Conservation (phyloP, 2,888 invertebrate genomes). For the Atrina japonica region DNA sequence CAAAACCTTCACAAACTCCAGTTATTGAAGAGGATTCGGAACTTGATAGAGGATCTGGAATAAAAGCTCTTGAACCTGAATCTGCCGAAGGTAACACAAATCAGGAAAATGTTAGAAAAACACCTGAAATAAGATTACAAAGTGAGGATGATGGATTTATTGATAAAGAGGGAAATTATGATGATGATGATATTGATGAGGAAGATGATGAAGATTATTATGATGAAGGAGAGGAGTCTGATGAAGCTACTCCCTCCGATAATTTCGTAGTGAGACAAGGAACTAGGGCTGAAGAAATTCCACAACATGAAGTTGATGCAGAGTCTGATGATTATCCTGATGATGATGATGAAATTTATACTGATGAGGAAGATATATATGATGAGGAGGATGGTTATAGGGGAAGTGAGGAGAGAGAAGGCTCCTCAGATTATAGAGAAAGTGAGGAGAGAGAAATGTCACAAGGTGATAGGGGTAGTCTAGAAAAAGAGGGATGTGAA, state of each 20-base stretch:
- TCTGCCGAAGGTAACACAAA: too few species aligned
- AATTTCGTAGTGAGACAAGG: neutral
- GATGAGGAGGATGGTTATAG: constrained; percentile 13
- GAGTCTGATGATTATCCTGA: neutral
- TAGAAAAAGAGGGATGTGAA: neutral
- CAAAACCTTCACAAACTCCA: too few species aligned
- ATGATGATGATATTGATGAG: constrained; percentile 14
- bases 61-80: too few species aligned
- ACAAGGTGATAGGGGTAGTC: neutral
- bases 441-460: constrained; percentile 20
- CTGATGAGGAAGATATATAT: constrained; percentile 11
- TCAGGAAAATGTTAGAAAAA: neutral
- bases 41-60: too few species aligned
- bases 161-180: constrained; percentile 18
- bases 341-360: constrained; percentile 8
- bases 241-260: constrained; percentile 3
- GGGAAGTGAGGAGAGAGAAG: constrained; percentile 8
- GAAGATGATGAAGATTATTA: constrained; percentile 3
- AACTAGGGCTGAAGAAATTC: constrained; percentile 5
- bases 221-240: constrained; percentile 10
- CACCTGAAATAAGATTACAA: constrained; percentile 11
- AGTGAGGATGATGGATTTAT: constrained; percentile 29
- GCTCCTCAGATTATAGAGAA: constrained; percentile 14
- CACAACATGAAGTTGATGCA: constrained; percentile 1
- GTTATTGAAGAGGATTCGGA: too few species aligned